Percentiles rank a stretch among this genome's conserved stretches.
Evolutionary conservation across 2,113 vertebrate species (phyloP).

Genomic region (Thunnus maccoyii): DNA sequence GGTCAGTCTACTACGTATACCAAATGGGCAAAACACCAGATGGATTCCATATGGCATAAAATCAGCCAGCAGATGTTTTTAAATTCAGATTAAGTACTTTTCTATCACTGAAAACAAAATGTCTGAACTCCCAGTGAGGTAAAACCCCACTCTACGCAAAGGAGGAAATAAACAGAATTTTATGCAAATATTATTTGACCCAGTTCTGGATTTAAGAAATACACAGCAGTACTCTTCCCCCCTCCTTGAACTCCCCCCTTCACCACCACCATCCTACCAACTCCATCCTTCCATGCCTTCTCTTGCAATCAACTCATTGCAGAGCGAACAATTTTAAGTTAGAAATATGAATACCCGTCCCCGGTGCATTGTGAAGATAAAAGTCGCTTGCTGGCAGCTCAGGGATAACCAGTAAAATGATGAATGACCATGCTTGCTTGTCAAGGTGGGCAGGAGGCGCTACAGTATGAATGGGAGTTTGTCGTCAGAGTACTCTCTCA

Average conservation of each 20-base stretch:
- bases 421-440: slow-evolving; percentile 73
- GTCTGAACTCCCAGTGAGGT: slow-evolving; percentile 9
- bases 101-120: slow-evolving; percentile 24
- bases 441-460: slow-evolving; percentile 75
- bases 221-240: background rate
- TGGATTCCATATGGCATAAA: slow-evolving; percentile 7
- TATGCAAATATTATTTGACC: slow-evolving; percentile 48
- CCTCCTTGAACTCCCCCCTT: background rate
- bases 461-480: slow-evolving; percentile 64
- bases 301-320: slow-evolving; percentile 33
- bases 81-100: background rate
- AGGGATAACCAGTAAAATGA: slow-evolving; percentile 75
- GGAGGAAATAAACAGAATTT: slow-evolving; percentile 27
- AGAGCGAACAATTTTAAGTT: slow-evolving; percentile 42
- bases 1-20: background rate
- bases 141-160: background rate
- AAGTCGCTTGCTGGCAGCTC: slow-evolving; percentile 66
- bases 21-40: background rate
- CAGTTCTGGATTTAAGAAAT: slow-evolving; percentile 22
- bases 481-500: slow-evolving; percentile 50
- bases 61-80: background rate
- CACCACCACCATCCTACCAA: background rate
- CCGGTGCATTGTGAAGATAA: slow-evolving; percentile 67
- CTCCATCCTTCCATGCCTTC: background rate
- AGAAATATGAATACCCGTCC: slow-evolving; percentile 61